Base-by-base conservation (phyloP, 1,140 invertebrate genomes). In the Acromyrmex echinatior region DNA sequence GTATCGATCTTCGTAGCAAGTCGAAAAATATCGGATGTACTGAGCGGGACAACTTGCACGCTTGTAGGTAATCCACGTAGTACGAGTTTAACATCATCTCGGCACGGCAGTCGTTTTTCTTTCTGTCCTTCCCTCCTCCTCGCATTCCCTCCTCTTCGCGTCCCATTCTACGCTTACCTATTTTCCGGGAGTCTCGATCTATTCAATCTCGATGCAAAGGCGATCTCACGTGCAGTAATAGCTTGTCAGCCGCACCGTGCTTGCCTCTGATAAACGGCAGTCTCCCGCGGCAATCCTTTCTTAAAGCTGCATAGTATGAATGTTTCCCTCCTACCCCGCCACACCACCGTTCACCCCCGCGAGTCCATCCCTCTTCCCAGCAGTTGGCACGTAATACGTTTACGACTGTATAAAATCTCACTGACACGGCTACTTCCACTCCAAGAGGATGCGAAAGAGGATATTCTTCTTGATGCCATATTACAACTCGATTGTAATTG, bases 121-220 rank as follows among this genome's bases (percentile, higher is more conserved):
- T 71, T 74, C 53, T 18, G 25, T 58, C 18, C 58, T 39, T 3
- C n/a, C 51, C n/a, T 39, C 31, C 45, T 31, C 63, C 63, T 49
- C 63, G n/a, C 56, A 18, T 45, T 39, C 18, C 63, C 62, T 12
- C 31, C 31, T 14, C 1, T 39, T 76, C 9, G 39, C 79, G 4
- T 21, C 58, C 86, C 78, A 81, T 49, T 62, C 16, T 35, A 45
- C 85, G 73, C 63, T 89, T 80, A 88, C 87, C 88, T 82, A 93
- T 92, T 93, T 93, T 91, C 89, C 88, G 70, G 65, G 63, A 88
- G 76, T 53, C 79, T 71, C 85, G 87, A 93, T 92, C 88, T 90
- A 90, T 93, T 92, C 91, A 91, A 92, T 93, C 89, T 92, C 88
- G 89, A 93, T 92, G 92, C 92, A 92, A 92, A 92, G 86, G 89